Evolutionary conservation across 2,113 vertebrate species (phyloP), one percentile per base, ranked within the genome.

Genomic region (Tupaia chinensis): DNA sequence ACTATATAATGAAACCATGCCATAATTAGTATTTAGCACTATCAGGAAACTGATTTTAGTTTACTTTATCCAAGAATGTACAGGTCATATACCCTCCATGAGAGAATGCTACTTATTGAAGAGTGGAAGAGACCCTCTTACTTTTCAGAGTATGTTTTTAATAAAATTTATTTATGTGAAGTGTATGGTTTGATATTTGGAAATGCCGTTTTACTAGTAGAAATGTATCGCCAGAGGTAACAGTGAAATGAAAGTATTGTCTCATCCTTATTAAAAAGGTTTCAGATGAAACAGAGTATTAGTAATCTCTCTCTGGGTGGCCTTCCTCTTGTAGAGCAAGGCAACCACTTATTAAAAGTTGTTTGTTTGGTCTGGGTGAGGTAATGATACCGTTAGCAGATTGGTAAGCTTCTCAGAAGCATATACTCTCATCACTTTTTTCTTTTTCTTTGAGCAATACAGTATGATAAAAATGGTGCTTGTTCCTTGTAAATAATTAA

Each of bases 301-400:
- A 77, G 65, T 76, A 85, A 63, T 83, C 58, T 85, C 60, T 81
- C 81, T 82, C 44, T 81, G 81, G 66, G 76, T 91, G 58, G 93
- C 82, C 82, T 70, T 15, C 16, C 10, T 74, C 9, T 89, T 66
- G n/a, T 20, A 32, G 61, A 81, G 14, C 70, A 66, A 81, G 61
- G 63, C 44, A 91, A 77, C 63, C 68, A 91, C 61, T 95, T 84
- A 91, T 44, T 82, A 85, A 72, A 63, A 89, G 73, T 61, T 66
- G 72, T 92, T 86, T 74, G 58, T 84, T 92, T 76, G 83, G 32
- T 89, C 27, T 95, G 66, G 56, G 13, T 88, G 23, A 89, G 53
- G 63, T 82, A 77, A 78, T 61, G 7, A 65, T 74, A 44, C 76
- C 68, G 8, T 32, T 94, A 88, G 56, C 78, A 81, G 63, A 93